Base-by-base conservation (phyloP, 2,888 invertebrate species). In the Torymus texanus region DNA sequence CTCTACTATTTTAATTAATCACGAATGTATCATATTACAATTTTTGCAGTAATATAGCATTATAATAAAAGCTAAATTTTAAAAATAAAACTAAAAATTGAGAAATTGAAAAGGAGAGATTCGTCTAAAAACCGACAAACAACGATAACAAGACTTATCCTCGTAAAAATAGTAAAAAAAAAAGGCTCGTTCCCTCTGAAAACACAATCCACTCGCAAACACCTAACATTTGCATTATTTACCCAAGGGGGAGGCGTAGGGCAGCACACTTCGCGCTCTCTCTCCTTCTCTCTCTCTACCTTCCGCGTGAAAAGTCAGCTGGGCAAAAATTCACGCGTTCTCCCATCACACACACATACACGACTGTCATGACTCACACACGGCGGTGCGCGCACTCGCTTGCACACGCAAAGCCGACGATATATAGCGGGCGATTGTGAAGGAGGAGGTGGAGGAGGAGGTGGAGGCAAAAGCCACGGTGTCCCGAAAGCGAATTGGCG, bases 391-490 rank as follows among this genome's bases (percentile, higher is more conserved):
- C 21, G 10, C 50, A 16, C 16, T 50, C 16, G 13, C 8, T 14
- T 65, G 24, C 71, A 58, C 56, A 41, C 59, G 59, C 53, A 68
- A 56, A 61, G 51, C 24, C 61, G 51, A 13, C 67, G 51, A 67
- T 16, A 41, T 41, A 41, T 41, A 41, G 41, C 41, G 41, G 41
- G 66, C 12, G 61, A 51, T 58, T 66, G 66, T 65, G 56, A 11
- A 65, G n/a, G n/a, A 14, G 50, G 53, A 18, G 50, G 29, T 5
- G 41, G 53, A 14, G 50, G 53, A 18, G 50, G 29, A 29, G 41
- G 53, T 14, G 50, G 65, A 41, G 66, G 66, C 66, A 75, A 75
- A 75, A 75, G 59, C 75, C 75, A 66, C 66, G 59, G 51, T 58
- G 65, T 66, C 58, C 41, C 41, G 41, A 41, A 41, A 41, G 41